Percentiles rank a stretch among this genome's conserved stretches.
Evolutionary conservation across 2,113 vertebrate genomes (phyloP).

Genomic region (Rhipidura dahli): DNA sequence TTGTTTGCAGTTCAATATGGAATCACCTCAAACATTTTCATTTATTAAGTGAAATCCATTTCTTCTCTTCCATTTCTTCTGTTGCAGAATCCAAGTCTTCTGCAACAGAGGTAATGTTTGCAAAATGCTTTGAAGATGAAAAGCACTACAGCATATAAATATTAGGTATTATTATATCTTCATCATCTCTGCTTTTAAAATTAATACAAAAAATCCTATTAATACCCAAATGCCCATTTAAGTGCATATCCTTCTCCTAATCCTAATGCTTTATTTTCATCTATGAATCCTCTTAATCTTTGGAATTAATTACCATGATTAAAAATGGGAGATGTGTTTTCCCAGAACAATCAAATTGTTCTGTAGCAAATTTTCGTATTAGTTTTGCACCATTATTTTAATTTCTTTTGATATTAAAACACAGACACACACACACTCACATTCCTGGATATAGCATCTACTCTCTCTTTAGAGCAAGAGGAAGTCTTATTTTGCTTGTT

Average conservation of each 20-base stretch:
- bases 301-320: constrained; percentile 62
- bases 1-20: not conserved
- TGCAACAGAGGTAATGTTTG: not conserved
- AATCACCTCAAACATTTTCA: not conserved
- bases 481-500: not conserved
- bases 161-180: constrained; percentile 38
- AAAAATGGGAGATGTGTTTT: constrained; percentile 48
- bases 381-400: constrained; percentile 1
- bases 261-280: constrained; percentile 41
- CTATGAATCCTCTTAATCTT: constrained; percentile 51
- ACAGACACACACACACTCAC: not conserved
- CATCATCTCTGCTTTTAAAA: constrained; percentile 37
- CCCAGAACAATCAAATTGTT: constrained; percentile 55
- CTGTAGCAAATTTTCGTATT: not conserved
- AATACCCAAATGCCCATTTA: constrained; percentile 7
- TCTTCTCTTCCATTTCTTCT: no score
- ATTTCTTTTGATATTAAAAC: constrained; percentile 11
- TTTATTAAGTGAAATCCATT: not conserved
- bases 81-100: no score
- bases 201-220: not conserved
- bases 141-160: constrained; percentile 1
- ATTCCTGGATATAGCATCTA: not conserved
- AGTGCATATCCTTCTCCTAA: constrained; percentile 6
- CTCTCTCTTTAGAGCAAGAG: not conserved
- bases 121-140: constrained; percentile 12